phyloP scores from a whole-genome alignment of 2,797 vertebrate species.

The Peromyscus eremicus region DNA sequence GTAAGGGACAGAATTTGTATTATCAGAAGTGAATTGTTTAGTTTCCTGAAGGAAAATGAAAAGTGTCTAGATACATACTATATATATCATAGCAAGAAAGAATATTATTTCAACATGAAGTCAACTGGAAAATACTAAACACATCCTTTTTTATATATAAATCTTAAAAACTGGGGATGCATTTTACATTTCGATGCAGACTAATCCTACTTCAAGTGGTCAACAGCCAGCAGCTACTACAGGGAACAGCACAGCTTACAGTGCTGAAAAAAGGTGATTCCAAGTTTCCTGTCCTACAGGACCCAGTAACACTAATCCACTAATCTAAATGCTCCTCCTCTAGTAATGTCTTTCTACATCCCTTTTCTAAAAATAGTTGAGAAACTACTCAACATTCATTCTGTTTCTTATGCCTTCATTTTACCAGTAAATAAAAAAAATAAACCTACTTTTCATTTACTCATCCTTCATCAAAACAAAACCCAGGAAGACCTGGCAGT shows the following conservation, averaged over 20 bases:
- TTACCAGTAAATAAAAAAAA: background rate
- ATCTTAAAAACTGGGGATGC: background rate
- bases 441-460: background rate
- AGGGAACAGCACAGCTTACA: background rate
- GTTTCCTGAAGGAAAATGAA: background rate
- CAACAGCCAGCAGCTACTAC: background rate
- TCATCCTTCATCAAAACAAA: conserved; percentile 2
- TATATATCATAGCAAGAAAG: background rate
- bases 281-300: background rate
- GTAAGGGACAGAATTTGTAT: background rate
- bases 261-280: background rate
- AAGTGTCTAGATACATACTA: background rate
- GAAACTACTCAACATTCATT: conserved; percentile 26
- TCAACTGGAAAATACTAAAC: background rate
- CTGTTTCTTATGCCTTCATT: background rate
- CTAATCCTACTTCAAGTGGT: background rate
- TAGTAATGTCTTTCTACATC: background rate
- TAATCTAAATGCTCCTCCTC: background rate
- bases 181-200: background rate
- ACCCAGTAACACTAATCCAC: background rate
- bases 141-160: background rate
- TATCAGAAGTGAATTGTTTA: background rate
- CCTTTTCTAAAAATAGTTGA: conserved; percentile 10
- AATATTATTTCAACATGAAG: conserved; percentile 30
- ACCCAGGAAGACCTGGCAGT: background rate